These are phyloP conservation scores for Rhinophrynus dorsalis DNA, from an alignment of 2,797 vertebrate species.

Conservation along the genomic window DNA sequence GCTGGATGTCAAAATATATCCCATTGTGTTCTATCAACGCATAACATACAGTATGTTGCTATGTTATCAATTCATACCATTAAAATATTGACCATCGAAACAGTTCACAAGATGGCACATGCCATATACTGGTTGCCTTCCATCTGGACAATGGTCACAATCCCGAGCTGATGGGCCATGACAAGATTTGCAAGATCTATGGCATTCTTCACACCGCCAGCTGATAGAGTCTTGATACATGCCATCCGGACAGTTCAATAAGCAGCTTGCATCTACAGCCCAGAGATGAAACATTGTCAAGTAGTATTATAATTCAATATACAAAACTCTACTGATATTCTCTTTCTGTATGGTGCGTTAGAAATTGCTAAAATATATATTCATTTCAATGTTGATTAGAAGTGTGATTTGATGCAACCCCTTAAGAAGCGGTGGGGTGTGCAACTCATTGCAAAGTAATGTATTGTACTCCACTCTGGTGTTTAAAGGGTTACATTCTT, in stretches of 20 bases:
- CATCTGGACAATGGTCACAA: slow-evolving; percentile 68
- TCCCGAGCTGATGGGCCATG: slow-evolving; percentile 66
- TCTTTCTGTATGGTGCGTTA: no score
- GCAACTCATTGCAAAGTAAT: no score
- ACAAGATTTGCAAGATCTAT: slow-evolving; percentile 70
- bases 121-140: slow-evolving; percentile 65
- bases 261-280: slow-evolving; percentile 65
- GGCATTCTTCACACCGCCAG: slow-evolving; percentile 73
- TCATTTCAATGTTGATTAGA: no score
- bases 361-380: no score
- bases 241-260: slow-evolving; percentile 69
- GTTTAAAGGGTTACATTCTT: no score
- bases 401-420: no score
- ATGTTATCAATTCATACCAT: slow-evolving; percentile 66
- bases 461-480: no score
- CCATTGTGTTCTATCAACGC: no score
- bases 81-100: slow-evolving; percentile 68
- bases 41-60: no score
- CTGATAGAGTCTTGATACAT: slow-evolving; percentile 68
- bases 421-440: no score
- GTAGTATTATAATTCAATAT: background rate
- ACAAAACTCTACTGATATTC: no score
- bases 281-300: background rate
- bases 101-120: slow-evolving; percentile 72
- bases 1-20: no score